These are phyloP conservation scores for Acrobasis repandana DNA, from an alignment of 2,888 invertebrate genomes.

Conservation along the genomic window DNA sequence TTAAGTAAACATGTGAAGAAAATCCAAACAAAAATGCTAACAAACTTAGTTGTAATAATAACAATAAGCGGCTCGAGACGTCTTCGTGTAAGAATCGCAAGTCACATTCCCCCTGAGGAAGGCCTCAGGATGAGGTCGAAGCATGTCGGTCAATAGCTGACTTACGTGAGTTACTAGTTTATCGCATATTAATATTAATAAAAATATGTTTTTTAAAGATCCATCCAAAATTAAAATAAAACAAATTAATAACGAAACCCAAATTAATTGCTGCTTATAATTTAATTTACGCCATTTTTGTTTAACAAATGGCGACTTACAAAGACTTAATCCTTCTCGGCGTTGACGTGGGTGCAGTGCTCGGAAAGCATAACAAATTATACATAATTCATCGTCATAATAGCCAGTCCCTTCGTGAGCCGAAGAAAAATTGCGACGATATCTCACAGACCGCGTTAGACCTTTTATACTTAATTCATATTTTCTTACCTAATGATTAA, in stretches of 20 bases:
- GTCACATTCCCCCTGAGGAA: too few relatives aligned
- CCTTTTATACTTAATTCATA: conserved; percentile 43
- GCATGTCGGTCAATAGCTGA: too few relatives aligned
- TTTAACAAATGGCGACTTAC: conserved; percentile 17
- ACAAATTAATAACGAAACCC: background rate
- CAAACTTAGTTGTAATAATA: too few relatives aligned
- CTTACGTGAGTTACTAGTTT: too few relatives aligned
- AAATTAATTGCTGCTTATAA: background rate
- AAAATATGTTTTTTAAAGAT: too few relatives aligned
- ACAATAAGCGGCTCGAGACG: too few relatives aligned
- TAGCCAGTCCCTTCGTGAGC: conserved; percentile 43
- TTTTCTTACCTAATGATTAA: conserved; percentile 36
- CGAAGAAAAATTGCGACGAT: conserved; percentile 53
- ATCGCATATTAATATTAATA: too few relatives aligned
- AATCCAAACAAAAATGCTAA: too few relatives aligned
- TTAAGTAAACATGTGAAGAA: too few relatives aligned
- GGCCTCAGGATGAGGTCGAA: too few relatives aligned
- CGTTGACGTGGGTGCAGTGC: conserved; percentile 23
- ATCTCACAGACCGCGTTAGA: conserved; percentile 43
- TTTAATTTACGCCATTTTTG: conserved; percentile 11
- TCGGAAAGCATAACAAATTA: conserved; percentile 59
- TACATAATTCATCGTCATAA: conserved; percentile 54
- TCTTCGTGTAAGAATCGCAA: too few relatives aligned
- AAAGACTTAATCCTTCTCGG: conserved; percentile 17
- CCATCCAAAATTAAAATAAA: background rate